Percentiles rank a stretch among this genome's conserved stretches.
phyloP scores from a whole-genome alignment of 2,797 vertebrate genomes.

The Pipistrellus nathusii region DNA sequence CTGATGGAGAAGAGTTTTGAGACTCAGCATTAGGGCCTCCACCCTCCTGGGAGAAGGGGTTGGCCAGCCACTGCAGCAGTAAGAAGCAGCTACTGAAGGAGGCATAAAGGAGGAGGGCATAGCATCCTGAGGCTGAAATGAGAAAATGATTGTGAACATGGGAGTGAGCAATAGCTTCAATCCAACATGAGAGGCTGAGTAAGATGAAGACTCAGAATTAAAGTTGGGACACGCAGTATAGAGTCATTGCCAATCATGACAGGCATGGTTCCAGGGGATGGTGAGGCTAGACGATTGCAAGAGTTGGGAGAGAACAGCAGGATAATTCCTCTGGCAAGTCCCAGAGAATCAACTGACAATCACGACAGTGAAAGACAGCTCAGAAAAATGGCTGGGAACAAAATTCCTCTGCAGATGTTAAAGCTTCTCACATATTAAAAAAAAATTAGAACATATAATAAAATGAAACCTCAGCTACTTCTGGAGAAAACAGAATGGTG shows the following conservation, averaged over 20 bases:
- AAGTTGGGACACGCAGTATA: neutral
- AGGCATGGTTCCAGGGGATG: neutral
- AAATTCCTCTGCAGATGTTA: neutral
- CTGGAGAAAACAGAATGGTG: neutral
- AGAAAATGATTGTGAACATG: neutral
- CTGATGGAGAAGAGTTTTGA: neutral
- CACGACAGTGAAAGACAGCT: neutral
- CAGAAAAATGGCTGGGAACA: neutral
- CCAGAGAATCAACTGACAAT: neutral
- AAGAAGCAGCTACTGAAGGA: neutral
- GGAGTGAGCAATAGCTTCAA: neutral
- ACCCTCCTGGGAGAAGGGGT: neutral
- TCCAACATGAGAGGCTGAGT: neutral
- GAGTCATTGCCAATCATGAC: accelerated
- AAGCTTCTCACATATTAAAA: neutral
- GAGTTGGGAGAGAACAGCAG: neutral
- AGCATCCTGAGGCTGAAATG: neutral
- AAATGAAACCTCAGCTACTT: neutral
- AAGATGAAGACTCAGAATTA: neutral
- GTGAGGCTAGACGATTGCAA: neutral
- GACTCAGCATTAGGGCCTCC: neutral
- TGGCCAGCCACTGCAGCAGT: neutral
- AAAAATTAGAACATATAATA: neutral
- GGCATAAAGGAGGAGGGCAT: neutral
- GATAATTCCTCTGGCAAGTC: neutral